phyloP scores from a whole-genome alignment of 2,888 invertebrate species.

The Dorcus hopei region DNA sequence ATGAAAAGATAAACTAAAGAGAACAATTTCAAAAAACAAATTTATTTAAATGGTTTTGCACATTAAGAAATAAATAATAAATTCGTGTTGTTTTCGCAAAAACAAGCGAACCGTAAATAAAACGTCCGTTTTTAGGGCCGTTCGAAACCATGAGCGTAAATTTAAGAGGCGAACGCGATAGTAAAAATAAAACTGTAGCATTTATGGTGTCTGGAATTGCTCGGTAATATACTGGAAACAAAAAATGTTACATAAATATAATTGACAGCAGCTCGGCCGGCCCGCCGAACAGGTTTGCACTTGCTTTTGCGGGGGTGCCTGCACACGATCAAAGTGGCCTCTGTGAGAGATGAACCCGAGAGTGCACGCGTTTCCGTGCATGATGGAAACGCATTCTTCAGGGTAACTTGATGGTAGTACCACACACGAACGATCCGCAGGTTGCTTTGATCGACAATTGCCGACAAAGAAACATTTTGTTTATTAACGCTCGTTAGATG shows the following conservation, averaged over 20 bases:
- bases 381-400: constrained; percentile 3
- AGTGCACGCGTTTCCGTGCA: background rate
- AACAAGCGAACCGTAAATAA: background rate
- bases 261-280: constrained; percentile 4
- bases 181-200: constrained; percentile 1
- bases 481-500: background rate
- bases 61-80: too few species aligned
- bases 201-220: constrained; percentile 5
- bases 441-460: constrained; percentile 1
- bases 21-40: too few species aligned
- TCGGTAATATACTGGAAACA: constrained; percentile 10
- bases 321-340: background rate
- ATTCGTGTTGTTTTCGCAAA: background rate
- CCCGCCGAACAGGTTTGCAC: constrained; percentile 16
- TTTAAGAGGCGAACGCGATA: background rate
- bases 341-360: constrained; percentile 12
- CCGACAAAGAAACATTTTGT: background rate
- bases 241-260: constrained; percentile 14
- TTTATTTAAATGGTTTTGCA: too few species aligned
- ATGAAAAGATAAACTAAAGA: background rate
- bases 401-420: constrained; percentile 17
- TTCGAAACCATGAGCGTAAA: background rate
- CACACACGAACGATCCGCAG: constrained; percentile 17
- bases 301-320: constrained; percentile 16
- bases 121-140: background rate